Percentiles rank a stretch among this genome's conserved stretches.
Conservation (phyloP, 2,113 vertebrate species). For the Aix galericulata region DNA sequence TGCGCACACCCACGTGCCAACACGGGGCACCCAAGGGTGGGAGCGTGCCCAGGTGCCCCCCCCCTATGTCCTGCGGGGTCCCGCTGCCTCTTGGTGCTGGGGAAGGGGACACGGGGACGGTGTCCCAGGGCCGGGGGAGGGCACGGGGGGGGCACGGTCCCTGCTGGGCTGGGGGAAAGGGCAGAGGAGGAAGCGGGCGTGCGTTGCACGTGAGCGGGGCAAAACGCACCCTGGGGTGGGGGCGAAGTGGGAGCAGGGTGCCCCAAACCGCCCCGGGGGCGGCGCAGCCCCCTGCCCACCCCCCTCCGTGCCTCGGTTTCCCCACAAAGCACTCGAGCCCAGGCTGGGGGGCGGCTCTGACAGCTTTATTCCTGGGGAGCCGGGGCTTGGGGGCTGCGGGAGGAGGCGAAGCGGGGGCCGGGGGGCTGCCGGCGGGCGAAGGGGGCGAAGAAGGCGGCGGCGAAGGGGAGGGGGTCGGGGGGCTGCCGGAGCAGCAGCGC, state of each 20-base stretch:
- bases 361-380: neutral
- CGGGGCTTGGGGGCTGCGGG: neutral
- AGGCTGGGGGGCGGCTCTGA: neutral
- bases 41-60: accelerated
- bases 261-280: neutral
- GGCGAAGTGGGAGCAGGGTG: too few relatives aligned
- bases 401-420: neutral
- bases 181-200: neutral
- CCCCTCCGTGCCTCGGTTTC: neutral
- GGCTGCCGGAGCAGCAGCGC: slow-evolving; percentile 90
- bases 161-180: neutral
- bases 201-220: neutral
- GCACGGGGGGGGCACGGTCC: neutral
- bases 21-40: neutral
- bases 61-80: neutral
- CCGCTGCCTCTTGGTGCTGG: neutral
- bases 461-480: slow-evolving; percentile 80
- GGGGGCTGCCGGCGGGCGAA: slow-evolving; percentile 52
- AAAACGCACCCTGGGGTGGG: neutral
- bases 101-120: neutral
- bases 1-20: neutral
- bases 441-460: slow-evolving; percentile 83
- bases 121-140: neutral
- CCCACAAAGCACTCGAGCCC: neutral
- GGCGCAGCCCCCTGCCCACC: too few relatives aligned